Percentiles rank a stretch among this genome's conserved stretches.
These are phyloP conservation scores for Kryptopterus vitreolus DNA, from an alignment of 2,797 vertebrate species.

Conservation along the genomic window DNA sequence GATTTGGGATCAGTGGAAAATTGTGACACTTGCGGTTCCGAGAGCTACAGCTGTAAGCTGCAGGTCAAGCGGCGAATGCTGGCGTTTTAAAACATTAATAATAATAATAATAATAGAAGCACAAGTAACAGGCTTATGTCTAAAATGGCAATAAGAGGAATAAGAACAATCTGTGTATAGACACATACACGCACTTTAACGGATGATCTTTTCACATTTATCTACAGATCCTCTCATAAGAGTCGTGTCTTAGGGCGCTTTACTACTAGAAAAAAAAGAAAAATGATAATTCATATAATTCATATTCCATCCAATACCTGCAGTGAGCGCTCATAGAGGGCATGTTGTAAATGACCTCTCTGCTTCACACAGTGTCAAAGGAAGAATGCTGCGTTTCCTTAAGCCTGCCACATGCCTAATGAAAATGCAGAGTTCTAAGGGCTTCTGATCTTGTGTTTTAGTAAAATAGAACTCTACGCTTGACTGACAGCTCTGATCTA, in stretches of 20 bases:
- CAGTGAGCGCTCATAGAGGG: constrained; percentile 33
- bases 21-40: neutral
- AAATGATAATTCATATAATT: constrained; percentile 35
- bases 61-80: neutral
- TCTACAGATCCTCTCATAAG: neutral
- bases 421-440: constrained; percentile 84
- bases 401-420: constrained; percentile 79
- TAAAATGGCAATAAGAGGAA: neutral
- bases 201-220: neutral
- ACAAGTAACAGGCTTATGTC: neutral
- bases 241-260: neutral
- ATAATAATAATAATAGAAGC: neutral
- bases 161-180: neutral
- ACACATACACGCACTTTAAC: neutral
- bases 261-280: neutral
- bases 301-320: constrained; percentile 50
- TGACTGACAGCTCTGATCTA: constrained; percentile 94
- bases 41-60: constrained; percentile 1
- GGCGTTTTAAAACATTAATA: neutral
- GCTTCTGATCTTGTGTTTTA: constrained; percentile 89
- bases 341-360: constrained; percentile 49
- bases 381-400: constrained; percentile 72
- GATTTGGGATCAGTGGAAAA: neutral
- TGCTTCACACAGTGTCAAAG: constrained; percentile 38
- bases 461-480: constrained; percentile 87